phyloP scores from a whole-genome alignment of 2,888 invertebrate species.

The Synergus gifuensis region DNA sequence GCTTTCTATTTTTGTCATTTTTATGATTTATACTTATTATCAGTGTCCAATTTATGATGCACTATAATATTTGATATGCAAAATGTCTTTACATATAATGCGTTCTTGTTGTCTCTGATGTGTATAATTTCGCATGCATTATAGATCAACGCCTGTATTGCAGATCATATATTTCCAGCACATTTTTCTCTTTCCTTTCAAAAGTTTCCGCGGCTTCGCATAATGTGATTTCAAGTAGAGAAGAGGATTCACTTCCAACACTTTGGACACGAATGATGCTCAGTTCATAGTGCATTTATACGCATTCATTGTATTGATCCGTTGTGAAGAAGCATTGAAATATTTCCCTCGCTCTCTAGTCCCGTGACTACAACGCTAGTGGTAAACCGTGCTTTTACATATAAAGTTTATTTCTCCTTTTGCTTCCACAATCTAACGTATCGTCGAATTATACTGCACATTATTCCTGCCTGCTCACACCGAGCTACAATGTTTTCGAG shows the following conservation, averaged over 20 bases:
- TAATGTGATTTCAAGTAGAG: conserved; percentile 31
- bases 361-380: conserved; percentile 8
- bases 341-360: conserved; percentile 5
- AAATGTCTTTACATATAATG: not conserved
- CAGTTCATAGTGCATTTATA: conserved; percentile 24
- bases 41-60: not conserved
- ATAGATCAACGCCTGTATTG: not conserved
- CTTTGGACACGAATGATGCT: conserved; percentile 17
- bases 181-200: conserved; percentile 8
- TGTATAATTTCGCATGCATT: not conserved
- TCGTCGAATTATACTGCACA: conserved; percentile 35
- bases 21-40: too few relatives aligned
- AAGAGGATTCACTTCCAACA: conserved; percentile 16
- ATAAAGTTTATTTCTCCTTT: conserved; percentile 38
- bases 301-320: conserved; percentile 30
- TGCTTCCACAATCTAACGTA: conserved; percentile 28
- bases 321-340: conserved; percentile 39
- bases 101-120: not conserved
- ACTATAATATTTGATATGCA: not conserved
- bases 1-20: too few relatives aligned
- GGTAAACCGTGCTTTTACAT: conserved; percentile 42
- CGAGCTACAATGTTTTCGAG: not conserved
- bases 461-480: not conserved
- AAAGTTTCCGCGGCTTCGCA: conserved; percentile 14
- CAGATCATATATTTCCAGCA: not conserved